Evolutionary conservation across 2,113 vertebrate species (phyloP).

Genomic region (Athene noctua): DNA sequence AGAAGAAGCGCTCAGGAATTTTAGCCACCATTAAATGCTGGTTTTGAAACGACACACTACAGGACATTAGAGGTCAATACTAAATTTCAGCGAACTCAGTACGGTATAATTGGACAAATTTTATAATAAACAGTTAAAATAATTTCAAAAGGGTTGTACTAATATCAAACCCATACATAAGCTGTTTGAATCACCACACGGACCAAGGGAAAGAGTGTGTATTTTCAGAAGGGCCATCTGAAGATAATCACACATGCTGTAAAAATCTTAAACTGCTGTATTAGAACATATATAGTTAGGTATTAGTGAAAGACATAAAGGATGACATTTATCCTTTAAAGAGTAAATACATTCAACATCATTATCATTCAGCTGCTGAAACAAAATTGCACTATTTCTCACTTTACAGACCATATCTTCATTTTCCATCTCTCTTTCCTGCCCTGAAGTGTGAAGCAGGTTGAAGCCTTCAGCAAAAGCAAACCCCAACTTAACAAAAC

Average conservation of each 20-base stretch:
- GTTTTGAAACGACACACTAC: background rate
- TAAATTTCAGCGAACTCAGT: background rate
- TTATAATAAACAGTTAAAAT: background rate
- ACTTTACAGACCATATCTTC: accelerated
- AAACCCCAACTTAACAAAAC: background rate
- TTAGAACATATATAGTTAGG: background rate
- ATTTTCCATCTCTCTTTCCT: background rate
- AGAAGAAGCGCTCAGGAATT: background rate
- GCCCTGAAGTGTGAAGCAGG: background rate
- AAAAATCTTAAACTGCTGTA: background rate
- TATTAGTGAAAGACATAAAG: background rate
- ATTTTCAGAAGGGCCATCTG: background rate
- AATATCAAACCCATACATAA: background rate
- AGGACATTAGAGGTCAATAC: background rate
- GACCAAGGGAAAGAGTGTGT: background rate
- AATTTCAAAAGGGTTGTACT: background rate
- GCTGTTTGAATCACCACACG: background rate
- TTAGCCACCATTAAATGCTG: background rate
- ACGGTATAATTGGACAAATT: background rate
- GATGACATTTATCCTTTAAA: background rate
- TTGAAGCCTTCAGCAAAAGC: background rate
- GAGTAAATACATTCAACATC: background rate
- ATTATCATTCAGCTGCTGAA: background rate
- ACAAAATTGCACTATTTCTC: background rate
- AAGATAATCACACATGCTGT: background rate